Percentiles rank a stretch among this genome's conserved stretches.
Evolutionary conservation across 2,888 invertebrate genomes (phyloP).

Genomic region (Nomada lathburiana): DNA sequence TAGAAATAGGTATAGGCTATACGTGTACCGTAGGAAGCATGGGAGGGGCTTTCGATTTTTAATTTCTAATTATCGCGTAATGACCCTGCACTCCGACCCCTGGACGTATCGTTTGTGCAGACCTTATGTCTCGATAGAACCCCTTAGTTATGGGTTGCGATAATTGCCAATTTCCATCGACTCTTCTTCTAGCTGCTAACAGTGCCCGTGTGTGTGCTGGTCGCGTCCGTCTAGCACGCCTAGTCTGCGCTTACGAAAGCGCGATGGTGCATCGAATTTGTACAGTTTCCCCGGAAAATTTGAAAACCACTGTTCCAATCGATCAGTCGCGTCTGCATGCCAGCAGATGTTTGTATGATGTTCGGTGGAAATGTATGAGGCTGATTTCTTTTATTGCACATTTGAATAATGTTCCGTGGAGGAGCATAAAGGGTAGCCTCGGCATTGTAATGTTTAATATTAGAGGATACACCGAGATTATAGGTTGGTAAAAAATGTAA

Average conservation of each 20-base stretch:
- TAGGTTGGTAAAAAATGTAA: not conserved
- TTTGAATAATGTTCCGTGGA: constrained; percentile 3
- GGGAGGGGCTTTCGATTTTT: constrained; percentile 68
- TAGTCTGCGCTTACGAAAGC: constrained; percentile 26
- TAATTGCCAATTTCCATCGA: constrained; percentile 82
- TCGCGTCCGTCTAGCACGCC: constrained; percentile 9
- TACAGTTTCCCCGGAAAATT: not conserved
- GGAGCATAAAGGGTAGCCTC: not conserved
- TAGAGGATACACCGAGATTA: not conserved
- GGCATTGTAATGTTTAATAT: constrained; percentile 2
- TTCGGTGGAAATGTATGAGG: not conserved
- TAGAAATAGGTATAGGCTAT: constrained; percentile 45
- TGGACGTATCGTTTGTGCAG: constrained; percentile 67
- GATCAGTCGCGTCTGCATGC: not conserved
- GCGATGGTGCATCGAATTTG: constrained; percentile 14
- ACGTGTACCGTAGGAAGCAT: constrained; percentile 6
- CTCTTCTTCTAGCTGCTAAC: constrained; percentile 65
- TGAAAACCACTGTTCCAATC: not conserved
- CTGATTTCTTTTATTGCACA: not conserved
- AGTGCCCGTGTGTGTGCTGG: constrained; percentile 53
- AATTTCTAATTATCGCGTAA: constrained; percentile 80
- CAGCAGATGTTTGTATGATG: not conserved
- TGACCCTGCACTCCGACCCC: constrained; percentile 73
- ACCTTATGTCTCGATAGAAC: constrained; percentile 74
- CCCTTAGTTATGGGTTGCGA: constrained; percentile 78